Conservation (phyloP, 2,113 vertebrate species). For the Atrichornis clamosus region DNA sequence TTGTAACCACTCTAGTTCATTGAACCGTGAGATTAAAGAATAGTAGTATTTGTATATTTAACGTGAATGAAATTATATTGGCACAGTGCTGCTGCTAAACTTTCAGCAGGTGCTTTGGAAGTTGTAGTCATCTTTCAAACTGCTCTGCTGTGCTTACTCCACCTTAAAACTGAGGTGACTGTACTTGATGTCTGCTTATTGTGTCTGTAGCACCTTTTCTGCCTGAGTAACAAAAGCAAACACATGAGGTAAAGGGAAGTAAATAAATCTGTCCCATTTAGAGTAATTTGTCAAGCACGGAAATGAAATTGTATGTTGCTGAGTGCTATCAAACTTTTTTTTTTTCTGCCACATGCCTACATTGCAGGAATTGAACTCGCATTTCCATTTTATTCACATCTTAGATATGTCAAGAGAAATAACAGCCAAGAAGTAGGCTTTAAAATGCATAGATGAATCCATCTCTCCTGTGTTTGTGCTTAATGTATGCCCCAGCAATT, state of each 20-base stretch:
- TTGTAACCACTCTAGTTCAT: not conserved
- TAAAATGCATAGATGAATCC: not conserved
- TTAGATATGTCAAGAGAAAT: not conserved
- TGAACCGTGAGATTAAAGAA: not conserved
- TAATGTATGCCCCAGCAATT: not conserved
- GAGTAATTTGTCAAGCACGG: not conserved
- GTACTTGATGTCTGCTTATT: not conserved
- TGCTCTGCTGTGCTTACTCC: not conserved
- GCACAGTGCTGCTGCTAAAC: not conserved
- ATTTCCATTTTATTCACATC: not conserved
- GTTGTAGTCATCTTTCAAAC: not conserved
- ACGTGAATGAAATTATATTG: not conserved
- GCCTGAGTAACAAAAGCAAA: not conserved
- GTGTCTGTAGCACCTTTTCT: not conserved
- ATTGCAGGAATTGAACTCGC: not conserved
- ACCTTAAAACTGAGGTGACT: not conserved
- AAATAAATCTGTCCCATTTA: not conserved
- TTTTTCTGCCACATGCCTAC: not conserved
- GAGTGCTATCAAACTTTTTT: not conserved
- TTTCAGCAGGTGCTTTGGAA: not conserved
- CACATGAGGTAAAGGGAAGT: not conserved
- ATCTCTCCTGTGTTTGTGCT: not conserved
- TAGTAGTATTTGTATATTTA: not conserved
- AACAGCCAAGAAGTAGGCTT: not conserved
- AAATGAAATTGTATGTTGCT: not conserved